Conservation (phyloP, 1,140 invertebrate species). For the Aphelinus certus region DNA sequence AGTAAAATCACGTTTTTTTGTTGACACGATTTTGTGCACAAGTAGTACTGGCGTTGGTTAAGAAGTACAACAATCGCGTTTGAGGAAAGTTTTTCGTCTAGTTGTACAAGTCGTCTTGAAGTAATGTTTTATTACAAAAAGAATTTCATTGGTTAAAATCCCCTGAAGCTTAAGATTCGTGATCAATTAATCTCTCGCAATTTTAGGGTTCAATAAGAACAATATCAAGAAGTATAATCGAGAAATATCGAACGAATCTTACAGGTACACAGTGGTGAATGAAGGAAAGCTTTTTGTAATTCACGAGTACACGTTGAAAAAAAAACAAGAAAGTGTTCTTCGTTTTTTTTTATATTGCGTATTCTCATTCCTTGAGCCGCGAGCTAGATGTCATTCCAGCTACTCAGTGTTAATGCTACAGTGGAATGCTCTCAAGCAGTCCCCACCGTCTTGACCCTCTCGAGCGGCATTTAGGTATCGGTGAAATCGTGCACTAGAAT, state of each 20-base stretch:
- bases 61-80: no score
- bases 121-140: not conserved
- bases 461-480: slow-evolving; percentile 82
- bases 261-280: not conserved
- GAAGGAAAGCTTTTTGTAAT: no score
- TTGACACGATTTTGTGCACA: no score
- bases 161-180: slow-evolving; percentile 21
- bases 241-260: slow-evolving; percentile 39
- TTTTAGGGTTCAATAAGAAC: no score
- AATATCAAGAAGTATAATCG: not conserved
- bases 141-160: not conserved
- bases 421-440: slow-evolving; percentile 76
- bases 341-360: no score
- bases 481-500: slow-evolving; percentile 79
- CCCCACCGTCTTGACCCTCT: slow-evolving; percentile 81
- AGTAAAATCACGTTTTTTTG: no score
- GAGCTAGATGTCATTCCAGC: not conserved
- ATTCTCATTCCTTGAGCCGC: not conserved
- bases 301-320: no score
- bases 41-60: no score
- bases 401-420: slow-evolving; percentile 71
- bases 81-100: not conserved
- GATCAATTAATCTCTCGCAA: slow-evolving; percentile 28
- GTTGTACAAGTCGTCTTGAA: slow-evolving; percentile 1
- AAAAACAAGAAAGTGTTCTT: no score